phyloP scores from a whole-genome alignment of 2,113 vertebrate genomes.

The Saccopteryx bilineata region DNA sequence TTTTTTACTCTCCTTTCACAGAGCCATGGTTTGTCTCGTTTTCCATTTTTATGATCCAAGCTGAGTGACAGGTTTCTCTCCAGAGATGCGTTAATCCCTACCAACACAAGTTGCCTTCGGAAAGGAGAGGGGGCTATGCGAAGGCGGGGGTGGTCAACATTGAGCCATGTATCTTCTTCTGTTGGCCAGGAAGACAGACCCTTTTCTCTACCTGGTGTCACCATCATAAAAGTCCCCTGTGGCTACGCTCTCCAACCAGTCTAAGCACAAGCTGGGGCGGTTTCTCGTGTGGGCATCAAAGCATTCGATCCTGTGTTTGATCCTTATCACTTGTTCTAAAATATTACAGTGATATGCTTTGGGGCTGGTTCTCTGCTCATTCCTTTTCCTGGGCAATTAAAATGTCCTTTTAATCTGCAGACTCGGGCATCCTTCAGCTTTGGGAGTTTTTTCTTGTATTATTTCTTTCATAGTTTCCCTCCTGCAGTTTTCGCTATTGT shows the following conservation, averaged over 20 bases:
- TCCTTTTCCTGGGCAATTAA: neutral
- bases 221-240: fast-evolving
- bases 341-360: neutral
- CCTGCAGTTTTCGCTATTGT: neutral
- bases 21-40: neutral
- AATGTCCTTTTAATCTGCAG: neutral
- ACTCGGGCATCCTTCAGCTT: neutral
- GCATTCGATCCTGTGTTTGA: neutral
- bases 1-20: neutral
- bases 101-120: neutral
- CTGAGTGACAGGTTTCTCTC: neutral
- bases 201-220: neutral
- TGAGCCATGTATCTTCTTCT: neutral
- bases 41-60: constrained; percentile 14
- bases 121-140: neutral
- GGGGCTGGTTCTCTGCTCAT: neutral
- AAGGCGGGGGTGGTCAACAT: neutral
- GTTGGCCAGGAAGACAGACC: neutral
- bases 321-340: neutral
- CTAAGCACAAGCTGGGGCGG: neutral
- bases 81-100: neutral
- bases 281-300: neutral
- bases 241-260: neutral
- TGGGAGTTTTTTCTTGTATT: neutral
- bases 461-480: constrained; percentile 1